A percentile compares a stretch with the other conserved stretches of the same genome.
These are phyloP conservation scores for Cathartes aura DNA, from an alignment of 2,113 vertebrate genomes.

Conservation along the genomic window DNA sequence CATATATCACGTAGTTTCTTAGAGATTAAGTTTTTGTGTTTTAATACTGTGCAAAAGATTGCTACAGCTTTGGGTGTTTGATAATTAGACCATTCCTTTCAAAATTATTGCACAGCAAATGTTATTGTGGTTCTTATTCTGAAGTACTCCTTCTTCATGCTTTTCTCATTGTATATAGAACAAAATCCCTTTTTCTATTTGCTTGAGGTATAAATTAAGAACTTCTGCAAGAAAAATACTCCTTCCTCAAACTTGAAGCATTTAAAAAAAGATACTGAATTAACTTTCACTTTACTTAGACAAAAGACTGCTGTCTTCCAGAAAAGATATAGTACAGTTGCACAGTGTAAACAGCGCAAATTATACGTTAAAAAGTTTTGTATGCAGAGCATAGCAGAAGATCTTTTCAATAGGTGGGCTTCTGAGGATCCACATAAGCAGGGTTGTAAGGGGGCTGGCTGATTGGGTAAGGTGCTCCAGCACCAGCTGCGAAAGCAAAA, in stretches of 20 bases:
- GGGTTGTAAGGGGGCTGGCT: conserved; percentile 90
- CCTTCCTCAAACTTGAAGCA: background rate
- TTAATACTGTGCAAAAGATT: conserved; percentile 24
- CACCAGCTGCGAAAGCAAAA: conserved; percentile 69
- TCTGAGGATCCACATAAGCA: conserved; percentile 82
- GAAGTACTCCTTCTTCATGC: background rate
- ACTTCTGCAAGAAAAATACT: conserved; percentile 7
- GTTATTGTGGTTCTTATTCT: background rate
- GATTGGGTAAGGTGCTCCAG: conserved; percentile 61
- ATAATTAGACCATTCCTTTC: background rate
- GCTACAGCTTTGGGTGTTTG: background rate
- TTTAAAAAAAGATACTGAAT: background rate
- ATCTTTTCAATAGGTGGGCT: conserved; percentile 70
- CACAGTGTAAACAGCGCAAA: conserved; percentile 43
- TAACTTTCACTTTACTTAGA: background rate
- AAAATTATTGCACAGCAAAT: conserved; percentile 27
- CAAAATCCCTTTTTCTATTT: background rate
- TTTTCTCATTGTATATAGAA: background rate
- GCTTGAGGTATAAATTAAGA: conserved; percentile 51
- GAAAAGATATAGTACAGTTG: conserved; percentile 29
- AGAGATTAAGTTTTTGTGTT: background rate
- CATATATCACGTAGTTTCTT: background rate
- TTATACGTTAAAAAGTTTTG: background rate
- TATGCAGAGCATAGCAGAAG: background rate
- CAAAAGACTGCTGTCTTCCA: conserved; percentile 1